Percentiles rank a stretch among this genome's conserved stretches.
These are phyloP conservation scores for Chondrilla cf. caribensis DNA, from an alignment of 37 sponge, comb jelly and placozoan genomes.

Conservation along the genomic window DNA sequence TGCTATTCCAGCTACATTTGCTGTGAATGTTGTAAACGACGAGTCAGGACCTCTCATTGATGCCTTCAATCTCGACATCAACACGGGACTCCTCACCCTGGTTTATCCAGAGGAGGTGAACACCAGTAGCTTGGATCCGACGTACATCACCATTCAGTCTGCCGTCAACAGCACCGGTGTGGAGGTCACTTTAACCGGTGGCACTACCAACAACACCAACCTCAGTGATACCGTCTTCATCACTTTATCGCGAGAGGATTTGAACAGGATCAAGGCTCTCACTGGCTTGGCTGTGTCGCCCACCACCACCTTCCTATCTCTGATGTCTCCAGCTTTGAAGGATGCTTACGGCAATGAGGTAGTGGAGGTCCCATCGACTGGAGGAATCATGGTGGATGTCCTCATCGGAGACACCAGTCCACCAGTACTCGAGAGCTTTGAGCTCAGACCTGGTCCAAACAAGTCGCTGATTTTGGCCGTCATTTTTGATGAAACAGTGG, in stretches of 20 bases:
- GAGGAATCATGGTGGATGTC: conserved; percentile 42
- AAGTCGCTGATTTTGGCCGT: conserved; percentile 39
- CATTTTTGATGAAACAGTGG: conserved; percentile 67
- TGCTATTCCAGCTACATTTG: neutral
- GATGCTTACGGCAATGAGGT: conserved; percentile 67
- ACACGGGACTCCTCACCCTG: conserved; percentile 70
- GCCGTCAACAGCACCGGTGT: conserved; percentile 18
- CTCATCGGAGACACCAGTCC: conserved; percentile 50
- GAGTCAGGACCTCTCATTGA: conserved; percentile 63
- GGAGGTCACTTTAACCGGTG: conserved; percentile 49
- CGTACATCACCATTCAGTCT: conserved; percentile 59
- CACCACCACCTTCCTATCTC: conserved; percentile 56
- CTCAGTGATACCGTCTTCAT: conserved; percentile 30
- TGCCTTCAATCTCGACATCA: conserved; percentile 71
- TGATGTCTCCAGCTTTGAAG: conserved; percentile 31
- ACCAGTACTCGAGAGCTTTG: conserved; percentile 54
- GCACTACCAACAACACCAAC: conserved; percentile 24
- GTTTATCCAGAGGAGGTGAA: conserved; percentile 66
- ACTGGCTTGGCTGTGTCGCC: conserved; percentile 41
- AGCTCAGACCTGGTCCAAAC: conserved; percentile 54
- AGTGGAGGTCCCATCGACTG: conserved; percentile 20
- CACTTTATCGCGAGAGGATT: conserved; percentile 24
- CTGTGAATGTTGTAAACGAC: conserved; percentile 45
- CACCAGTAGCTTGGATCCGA: conserved; percentile 46
- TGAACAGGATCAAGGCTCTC: conserved; percentile 72